phyloP scores from a whole-genome alignment of 2,888 invertebrate species.

The Hyalella azteca region DNA sequence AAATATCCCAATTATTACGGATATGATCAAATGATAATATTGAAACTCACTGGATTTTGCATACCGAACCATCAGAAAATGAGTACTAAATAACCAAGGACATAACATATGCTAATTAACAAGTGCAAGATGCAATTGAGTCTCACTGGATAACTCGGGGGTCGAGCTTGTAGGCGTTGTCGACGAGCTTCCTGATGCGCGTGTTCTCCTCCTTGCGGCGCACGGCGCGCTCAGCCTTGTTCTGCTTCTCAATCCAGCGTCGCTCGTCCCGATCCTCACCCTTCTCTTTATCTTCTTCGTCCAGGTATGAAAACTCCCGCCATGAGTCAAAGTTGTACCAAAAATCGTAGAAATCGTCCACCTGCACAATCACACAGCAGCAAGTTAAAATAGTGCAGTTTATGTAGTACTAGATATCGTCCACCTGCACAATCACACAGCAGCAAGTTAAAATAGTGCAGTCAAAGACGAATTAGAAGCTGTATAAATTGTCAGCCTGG shows the following conservation, averaged over 20 bases:
- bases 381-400: background rate
- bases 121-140: background rate
- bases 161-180: conserved; percentile 91
- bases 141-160: conserved; percentile 76
- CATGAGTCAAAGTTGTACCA: conserved; percentile 99
- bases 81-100: too few species aligned
- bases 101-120: too few species aligned
- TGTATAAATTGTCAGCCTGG: too few species aligned
- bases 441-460: background rate
- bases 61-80: too few species aligned
- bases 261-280: conserved; percentile 95
- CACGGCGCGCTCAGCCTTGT: conserved; percentile 88
- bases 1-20: too few species aligned
- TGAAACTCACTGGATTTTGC: too few species aligned
- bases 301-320: conserved; percentile 98
- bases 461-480: too few species aligned
- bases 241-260: conserved; percentile 98
- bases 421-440: conserved; percentile 43
- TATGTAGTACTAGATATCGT: too few species aligned
- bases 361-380: conserved; percentile 38
- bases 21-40: too few species aligned
- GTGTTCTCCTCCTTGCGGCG: conserved; percentile 97
- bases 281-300: conserved; percentile 98
- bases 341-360: conserved; percentile 82
- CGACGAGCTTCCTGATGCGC: conserved; percentile 87